phyloP scores from a whole-genome alignment of 2,888 invertebrate species.

The Morpho achilles region DNA sequence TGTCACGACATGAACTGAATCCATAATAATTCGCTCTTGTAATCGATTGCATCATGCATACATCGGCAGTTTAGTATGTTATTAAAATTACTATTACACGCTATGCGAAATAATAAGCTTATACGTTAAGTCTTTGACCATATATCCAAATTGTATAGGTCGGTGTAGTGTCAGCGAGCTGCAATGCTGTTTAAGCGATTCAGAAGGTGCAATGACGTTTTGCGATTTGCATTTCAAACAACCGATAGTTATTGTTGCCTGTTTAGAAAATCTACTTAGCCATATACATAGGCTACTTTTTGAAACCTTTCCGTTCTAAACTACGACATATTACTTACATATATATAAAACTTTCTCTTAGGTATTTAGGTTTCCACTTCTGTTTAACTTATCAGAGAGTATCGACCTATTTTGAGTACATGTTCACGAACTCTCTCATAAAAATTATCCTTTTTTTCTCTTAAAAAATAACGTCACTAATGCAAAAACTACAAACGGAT shows the following conservation, averaged over 20 bases:
- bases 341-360: too few relatives aligned
- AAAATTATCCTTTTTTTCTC: too few relatives aligned
- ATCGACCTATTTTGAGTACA: too few relatives aligned
- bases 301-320: too few relatives aligned
- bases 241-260: conserved; percentile 1
- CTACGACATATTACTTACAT: too few relatives aligned
- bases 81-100: conserved; percentile 1
- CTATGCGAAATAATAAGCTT: conserved; percentile 6
- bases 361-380: too few relatives aligned
- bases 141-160: conserved; percentile 31
- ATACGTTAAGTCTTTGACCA: conserved; percentile 36
- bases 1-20: conserved; percentile 41
- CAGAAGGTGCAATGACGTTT: conserved; percentile 59
- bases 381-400: too few relatives aligned
- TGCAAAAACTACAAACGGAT: too few relatives aligned
- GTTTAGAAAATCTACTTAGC: too few relatives aligned
- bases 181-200: conserved; percentile 63
- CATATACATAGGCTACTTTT: too few relatives aligned
- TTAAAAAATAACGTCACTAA: too few relatives aligned
- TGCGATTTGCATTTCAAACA: conserved; percentile 40
- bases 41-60: conserved; percentile 33
- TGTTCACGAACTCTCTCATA: too few relatives aligned
- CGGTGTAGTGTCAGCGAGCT: conserved; percentile 59
- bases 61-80: conserved; percentile 10
- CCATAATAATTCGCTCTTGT: conserved; percentile 43